Evolutionary conservation across 2,113 vertebrate species (phyloP).

Genomic region (Edolisoma coerulescens): DNA sequence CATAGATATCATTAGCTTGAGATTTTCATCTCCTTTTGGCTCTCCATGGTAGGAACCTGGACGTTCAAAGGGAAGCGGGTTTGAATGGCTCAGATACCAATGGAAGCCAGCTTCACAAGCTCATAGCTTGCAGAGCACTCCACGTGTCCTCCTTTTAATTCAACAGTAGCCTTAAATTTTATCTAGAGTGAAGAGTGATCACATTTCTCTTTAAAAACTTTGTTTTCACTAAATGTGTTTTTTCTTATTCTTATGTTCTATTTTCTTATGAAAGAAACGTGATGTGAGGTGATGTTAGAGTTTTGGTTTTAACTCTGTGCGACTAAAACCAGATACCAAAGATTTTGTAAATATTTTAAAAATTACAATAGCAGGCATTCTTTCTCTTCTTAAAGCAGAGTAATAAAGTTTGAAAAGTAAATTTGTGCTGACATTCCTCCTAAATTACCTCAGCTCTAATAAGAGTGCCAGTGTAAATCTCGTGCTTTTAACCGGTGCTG

Average conservation of each 20-base stretch:
- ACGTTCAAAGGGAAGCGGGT: background rate
- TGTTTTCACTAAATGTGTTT: background rate
- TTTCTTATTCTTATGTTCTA: background rate
- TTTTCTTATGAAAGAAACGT: background rate
- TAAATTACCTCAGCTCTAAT: slow-evolving; percentile 48
- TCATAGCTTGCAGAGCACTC: background rate
- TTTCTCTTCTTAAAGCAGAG: slow-evolving; percentile 13
- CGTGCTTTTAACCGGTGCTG: background rate
- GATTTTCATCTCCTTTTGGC: background rate
- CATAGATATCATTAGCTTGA: background rate
- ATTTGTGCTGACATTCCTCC: slow-evolving; percentile 26
- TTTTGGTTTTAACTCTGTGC: background rate
- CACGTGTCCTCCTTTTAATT: background rate
- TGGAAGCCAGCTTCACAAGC: background rate
- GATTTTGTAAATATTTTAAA: slow-evolving; percentile 35
- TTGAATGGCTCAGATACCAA: background rate
- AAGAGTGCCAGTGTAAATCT: slow-evolving; percentile 11
- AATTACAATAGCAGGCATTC: slow-evolving; percentile 38
- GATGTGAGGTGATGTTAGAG: background rate
- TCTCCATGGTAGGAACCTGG: background rate
- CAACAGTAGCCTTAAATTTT: background rate
- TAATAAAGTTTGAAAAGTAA: slow-evolving; percentile 32
- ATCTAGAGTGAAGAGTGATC: background rate
- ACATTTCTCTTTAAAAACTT: background rate
- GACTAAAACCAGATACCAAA: slow-evolving; percentile 1